phyloP scores from a whole-genome alignment of 2,113 vertebrate genomes.

The Ictalurus punctatus region DNA sequence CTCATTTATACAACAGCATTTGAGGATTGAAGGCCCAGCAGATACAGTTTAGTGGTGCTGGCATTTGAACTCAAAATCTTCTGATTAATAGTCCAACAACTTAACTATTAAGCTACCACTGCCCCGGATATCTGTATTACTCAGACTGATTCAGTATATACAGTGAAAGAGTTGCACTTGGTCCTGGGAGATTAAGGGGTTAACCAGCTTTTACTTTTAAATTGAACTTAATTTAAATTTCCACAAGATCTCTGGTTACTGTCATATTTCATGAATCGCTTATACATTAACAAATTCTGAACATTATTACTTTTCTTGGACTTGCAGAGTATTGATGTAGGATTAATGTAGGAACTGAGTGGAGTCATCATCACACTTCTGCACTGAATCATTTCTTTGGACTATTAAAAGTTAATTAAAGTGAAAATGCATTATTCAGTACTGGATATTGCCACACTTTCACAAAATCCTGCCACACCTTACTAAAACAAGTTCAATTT shows the following conservation, averaged over 20 bases:
- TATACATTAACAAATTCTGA: background rate
- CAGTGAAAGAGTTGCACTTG: background rate
- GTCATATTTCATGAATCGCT: background rate
- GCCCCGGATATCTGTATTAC: too few relatives aligned
- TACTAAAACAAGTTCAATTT: background rate
- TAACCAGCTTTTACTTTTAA: background rate
- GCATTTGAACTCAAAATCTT: too few relatives aligned
- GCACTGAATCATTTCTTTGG: background rate
- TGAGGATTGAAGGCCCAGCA: too few relatives aligned
- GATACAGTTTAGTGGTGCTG: too few relatives aligned
- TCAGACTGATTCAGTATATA: background rate
- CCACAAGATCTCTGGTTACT: background rate
- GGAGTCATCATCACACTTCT: background rate
- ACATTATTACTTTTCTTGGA: background rate
- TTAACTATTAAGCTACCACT: too few relatives aligned
- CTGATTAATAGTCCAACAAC: too few relatives aligned
- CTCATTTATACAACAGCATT: too few relatives aligned
- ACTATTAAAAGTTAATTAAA: background rate
- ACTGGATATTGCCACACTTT: background rate
- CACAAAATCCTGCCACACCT: background rate
- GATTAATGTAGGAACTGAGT: background rate
- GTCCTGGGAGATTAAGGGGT: background rate
- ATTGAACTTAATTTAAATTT: background rate
- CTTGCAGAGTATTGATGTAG: background rate
- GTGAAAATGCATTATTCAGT: constrained; percentile 20